Base-by-base conservation (phyloP, 2,888 invertebrate genomes). In the Adelphocoris suturalis region DNA sequence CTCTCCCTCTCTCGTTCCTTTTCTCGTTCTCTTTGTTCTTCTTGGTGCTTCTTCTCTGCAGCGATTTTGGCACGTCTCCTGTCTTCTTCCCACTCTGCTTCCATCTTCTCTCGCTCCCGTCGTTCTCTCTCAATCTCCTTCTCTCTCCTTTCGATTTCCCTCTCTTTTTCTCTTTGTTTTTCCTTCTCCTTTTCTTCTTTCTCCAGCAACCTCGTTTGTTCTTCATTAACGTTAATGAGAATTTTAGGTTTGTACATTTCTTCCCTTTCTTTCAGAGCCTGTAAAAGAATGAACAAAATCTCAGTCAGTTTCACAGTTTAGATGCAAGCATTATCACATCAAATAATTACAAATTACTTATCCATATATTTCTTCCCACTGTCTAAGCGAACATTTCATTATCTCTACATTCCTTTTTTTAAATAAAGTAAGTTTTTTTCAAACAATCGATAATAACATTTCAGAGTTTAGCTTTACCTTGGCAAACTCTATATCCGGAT, bases 201-300 rank as follows among this genome's bases (percentile, higher is more conserved):
- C 89, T 93, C 93, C 47, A 92, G 91, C 23, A 92, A 92, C 84
- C 93, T 93, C 11, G 93, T 94, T 55, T 93, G 93, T 23, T 93
- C 93, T 91, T 94, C 94, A 68, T 94, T 93, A 90, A 94, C 94
- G 89, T 94, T 94, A 92, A 98, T 96, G 89, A 98, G 94, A 91
- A 97, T 95, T 92, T 96, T 96, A 87, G 98, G 98, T 93, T 95
- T 96, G 94, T 98, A 97, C 93, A 96, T 95, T 92, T 96, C 97
- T 93, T 98, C 98, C 84, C 96, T 95, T 93, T 96, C 96, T 92
- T 95, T 95, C 93, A 96, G 95, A 91, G 95, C 93, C 95, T 96
- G 92, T 16, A 92, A 92, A 89, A 75, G 37, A 90, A n/a, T 81
- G 16, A 47, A 80, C 86, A 4, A 37, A 37, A 4, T 37, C 37